phyloP scores from a whole-genome alignment of 1,140 invertebrate species.

The Lordiphosa collinella region DNA sequence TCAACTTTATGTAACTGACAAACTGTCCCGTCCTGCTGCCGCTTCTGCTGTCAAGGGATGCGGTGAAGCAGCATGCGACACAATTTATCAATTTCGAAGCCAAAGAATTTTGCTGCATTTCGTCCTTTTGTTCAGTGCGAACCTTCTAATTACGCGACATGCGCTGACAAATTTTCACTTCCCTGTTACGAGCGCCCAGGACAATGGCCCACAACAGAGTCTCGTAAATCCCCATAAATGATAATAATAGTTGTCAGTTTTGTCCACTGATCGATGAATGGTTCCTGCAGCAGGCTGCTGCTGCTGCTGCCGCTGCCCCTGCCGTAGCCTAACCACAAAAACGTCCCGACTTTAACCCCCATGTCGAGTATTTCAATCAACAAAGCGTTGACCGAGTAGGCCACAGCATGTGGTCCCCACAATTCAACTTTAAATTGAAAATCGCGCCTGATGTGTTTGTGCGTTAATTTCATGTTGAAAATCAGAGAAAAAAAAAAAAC shows the following conservation, averaged over 20 bases:
- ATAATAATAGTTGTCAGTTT: constrained; percentile 71
- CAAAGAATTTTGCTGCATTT: constrained; percentile 3
- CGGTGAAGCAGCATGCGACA: constrained; percentile 67
- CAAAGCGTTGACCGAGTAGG: constrained; percentile 28
- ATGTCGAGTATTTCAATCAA: constrained; percentile 29
- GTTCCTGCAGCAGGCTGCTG: constrained; percentile 13
- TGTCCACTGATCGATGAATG: constrained; percentile 33
- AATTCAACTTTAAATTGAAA: constrained; percentile 61
- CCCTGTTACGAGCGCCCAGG: constrained; percentile 6
- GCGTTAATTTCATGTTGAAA: constrained; percentile 53
- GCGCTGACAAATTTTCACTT: constrained; percentile 60
- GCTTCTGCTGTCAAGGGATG: constrained; percentile 9
- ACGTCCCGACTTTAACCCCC: constrained; percentile 27
- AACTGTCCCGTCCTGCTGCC: constrained; percentile 9
- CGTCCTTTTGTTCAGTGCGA: background rate
- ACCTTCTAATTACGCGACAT: constrained; percentile 62
- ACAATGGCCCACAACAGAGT: constrained; percentile 27
- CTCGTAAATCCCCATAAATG: constrained; percentile 66
- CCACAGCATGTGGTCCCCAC: constrained; percentile 61
- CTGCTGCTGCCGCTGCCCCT: background rate
- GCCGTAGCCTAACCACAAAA: constrained; percentile 61
- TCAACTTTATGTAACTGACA: constrained; percentile 69
- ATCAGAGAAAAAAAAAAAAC: background rate
- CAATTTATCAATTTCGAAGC: constrained; percentile 20
- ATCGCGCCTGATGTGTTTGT: constrained; percentile 77